A percentile compares a stretch with the other conserved stretches of the same genome.
Conservation (phyloP, 2,888 invertebrate genomes). For the Cephalotes varians region DNA sequence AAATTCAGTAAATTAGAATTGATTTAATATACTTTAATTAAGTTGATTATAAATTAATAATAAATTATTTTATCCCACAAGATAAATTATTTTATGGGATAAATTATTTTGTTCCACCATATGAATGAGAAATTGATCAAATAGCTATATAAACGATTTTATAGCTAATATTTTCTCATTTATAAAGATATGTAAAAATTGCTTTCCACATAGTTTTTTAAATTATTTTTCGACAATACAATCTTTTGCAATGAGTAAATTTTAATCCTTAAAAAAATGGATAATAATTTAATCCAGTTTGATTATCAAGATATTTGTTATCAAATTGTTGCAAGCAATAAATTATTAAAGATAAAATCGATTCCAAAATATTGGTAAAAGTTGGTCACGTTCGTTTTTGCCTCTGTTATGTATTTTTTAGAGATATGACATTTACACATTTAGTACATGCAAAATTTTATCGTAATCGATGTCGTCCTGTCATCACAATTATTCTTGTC, state of each 20-base stretch:
- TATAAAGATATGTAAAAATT: neutral
- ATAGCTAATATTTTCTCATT: neutral
- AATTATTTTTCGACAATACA: neutral
- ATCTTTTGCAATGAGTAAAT: neutral
- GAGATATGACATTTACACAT: neutral
- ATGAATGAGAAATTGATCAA: neutral
- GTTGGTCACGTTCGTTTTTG: neutral
- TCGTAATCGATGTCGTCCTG: conserved; percentile 30
- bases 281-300: neutral
- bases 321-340: neutral
- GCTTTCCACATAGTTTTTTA: no score
- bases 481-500: conserved; percentile 14
- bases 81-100: neutral
- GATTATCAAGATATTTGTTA: neutral
- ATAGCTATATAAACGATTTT: neutral
- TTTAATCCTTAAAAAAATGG: neutral
- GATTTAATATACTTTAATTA: neutral
- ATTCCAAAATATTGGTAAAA: conserved; percentile 10
- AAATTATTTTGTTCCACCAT: neutral
- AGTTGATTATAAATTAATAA: neutral
- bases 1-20: neutral
- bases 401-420: neutral
- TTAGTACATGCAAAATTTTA: conserved; percentile 18
- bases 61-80: neutral
- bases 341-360: neutral